Conservation (phyloP, 2,888 invertebrate species). For the Encarsia formosa region DNA sequence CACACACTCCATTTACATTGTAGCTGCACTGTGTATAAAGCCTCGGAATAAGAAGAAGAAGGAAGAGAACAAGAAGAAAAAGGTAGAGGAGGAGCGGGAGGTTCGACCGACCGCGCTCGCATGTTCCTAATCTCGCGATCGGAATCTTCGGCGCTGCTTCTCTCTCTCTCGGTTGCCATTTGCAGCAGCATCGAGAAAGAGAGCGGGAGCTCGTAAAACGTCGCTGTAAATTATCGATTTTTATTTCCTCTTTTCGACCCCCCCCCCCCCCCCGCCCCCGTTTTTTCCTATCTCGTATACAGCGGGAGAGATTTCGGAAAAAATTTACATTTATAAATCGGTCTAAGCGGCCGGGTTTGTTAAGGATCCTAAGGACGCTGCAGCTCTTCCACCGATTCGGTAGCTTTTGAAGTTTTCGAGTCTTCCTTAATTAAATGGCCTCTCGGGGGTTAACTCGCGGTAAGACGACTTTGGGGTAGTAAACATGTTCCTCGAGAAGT, state of each 20-base stretch:
- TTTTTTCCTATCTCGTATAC: neutral
- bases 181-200: neutral
- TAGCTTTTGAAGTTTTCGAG: too few relatives aligned
- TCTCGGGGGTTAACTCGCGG: too few relatives aligned
- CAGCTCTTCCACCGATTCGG: too few relatives aligned
- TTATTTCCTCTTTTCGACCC: constrained; percentile 24
- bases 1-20: neutral
- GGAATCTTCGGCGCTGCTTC: constrained; percentile 16
- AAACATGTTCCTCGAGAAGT: too few relatives aligned
- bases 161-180: neutral
- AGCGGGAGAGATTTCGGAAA: neutral
- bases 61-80: neutral
- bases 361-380: too few relatives aligned
- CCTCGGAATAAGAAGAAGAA: neutral
- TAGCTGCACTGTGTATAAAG: neutral
- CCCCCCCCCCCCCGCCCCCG: constrained; percentile 1
- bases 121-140: constrained; percentile 28
- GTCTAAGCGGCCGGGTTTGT: constrained; percentile 15
- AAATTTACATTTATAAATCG: constrained; percentile 25
- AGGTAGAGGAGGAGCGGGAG: neutral
- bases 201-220: constrained; percentile 27
- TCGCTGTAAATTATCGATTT: constrained; percentile 28
- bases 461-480: too few relatives aligned
- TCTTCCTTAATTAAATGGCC: too few relatives aligned
- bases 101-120: constrained; percentile 6